Conservation (phyloP, 2,888 invertebrate species). For the Luffia ferchaultella region DNA sequence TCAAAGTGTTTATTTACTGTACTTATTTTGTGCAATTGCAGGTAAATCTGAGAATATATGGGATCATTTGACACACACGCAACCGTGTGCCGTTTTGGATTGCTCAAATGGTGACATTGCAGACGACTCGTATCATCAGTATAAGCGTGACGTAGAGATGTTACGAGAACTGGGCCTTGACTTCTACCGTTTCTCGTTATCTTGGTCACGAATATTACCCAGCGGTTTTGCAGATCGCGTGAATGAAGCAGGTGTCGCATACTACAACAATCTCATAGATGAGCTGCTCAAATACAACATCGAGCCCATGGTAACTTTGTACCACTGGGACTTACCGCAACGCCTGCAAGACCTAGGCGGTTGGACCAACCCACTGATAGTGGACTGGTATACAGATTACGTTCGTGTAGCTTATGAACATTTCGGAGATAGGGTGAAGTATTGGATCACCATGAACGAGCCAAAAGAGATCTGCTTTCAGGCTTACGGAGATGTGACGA, state of each 20-base stretch:
- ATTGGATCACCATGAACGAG: constrained; percentile 69
- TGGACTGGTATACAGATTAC: constrained; percentile 57
- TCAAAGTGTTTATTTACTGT: too few relatives aligned
- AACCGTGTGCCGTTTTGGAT: constrained; percentile 52
- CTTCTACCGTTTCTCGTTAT: constrained; percentile 62
- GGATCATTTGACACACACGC: constrained; percentile 65
- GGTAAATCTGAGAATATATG: constrained; percentile 68
- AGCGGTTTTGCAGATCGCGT: constrained; percentile 58
- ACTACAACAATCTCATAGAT: constrained; percentile 71
- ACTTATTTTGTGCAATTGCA: too few relatives aligned
- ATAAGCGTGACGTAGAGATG: constrained; percentile 61
- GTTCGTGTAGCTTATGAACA: constrained; percentile 41
- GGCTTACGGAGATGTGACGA: constrained; percentile 43
- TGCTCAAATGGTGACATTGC: constrained; percentile 66
- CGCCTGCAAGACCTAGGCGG: constrained; percentile 64
- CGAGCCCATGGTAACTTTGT: constrained; percentile 64
- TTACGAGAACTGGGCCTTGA: constrained; percentile 46
- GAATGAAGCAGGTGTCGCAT: constrained; percentile 67
- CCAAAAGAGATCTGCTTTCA: constrained; percentile 41
- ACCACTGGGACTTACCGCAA: constrained; percentile 64
- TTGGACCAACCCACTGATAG: constrained; percentile 39
- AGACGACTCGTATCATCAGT: constrained; percentile 67
- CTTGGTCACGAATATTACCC: constrained; percentile 71
- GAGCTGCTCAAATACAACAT: constrained; percentile 68
- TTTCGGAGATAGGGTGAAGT: constrained; percentile 57